Base-by-base conservation (phyloP, 64 coral and sea anemone genomes). In the Montipora efflorescens region DNA sequence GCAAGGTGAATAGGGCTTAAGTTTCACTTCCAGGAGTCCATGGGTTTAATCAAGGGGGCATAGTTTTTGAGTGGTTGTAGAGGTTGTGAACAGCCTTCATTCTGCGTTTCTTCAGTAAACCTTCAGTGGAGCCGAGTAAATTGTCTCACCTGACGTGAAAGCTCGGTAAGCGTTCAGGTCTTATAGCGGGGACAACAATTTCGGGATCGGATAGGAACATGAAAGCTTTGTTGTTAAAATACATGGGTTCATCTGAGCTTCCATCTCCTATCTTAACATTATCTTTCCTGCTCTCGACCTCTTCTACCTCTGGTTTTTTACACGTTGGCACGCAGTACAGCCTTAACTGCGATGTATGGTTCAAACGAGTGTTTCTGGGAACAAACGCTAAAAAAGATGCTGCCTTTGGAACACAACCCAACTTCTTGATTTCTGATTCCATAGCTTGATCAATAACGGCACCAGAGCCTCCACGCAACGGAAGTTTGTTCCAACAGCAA, bases 361-460 rank as follows among this genome's bases (percentile, higher is more conserved):
- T 2, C 13, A 84, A 3, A 43, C 81, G 25, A 20, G 59, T 68
- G 5, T 84, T 9, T 48, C 36, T 16, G 10, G 81, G 81, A 47
- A 84, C 36, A 68, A 13, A 84, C 45, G 61, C 81, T 8, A 59
- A 15, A 19, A 84, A 84, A 84, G 47, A 64, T 84, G 61, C 81
- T 44, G 16, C 59, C 45, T 69, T 64, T 8, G 19, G 6, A 7
- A 47, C 59, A 8, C 9, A 47, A n/a, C 5, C 8, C 8, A 21
- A 62, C 21, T 44, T 43, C 5, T 14, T 62, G 9, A 55, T 55
- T 5, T 7, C 52, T 55, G 52, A 55, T 9, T 55, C 52, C 52
- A 55, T 7, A 5, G 52, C 52, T 55, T 55, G 5, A 55, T 55
- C 52, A 55, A 9, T 7, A 55, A 7, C 52, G 9, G 52, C 6